Evolutionary conservation across 2,113 vertebrate genomes (phyloP), one percentile per base, ranked within the genome.

Genomic region (Carettochelys insculpta): DNA sequence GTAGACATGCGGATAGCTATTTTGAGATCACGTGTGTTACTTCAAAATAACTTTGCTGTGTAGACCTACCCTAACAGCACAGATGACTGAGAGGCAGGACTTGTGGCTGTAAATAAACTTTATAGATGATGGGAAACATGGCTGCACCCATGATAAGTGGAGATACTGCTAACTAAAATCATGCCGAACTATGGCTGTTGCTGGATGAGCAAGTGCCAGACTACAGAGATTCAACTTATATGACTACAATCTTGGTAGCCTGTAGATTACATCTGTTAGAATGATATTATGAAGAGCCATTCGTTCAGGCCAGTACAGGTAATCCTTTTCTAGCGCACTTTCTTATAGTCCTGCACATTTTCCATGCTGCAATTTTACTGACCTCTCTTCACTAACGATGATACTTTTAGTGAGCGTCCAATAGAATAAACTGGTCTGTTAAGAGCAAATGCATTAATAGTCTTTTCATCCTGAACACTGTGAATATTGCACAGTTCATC

Each of bases 341-440:
- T 82, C 50, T 85, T 90, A 71, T 78, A 94, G 87, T 92, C 94
- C 77, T 92, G 83, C 43, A 2, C 89, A 54, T 83, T 83, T 56
- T 90, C 77, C 88, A 27, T 82, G 68, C 82, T 91, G 82, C 61
- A 81, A 48, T 95, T 96, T 94, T 80, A 51, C 89, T 95, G 92
- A 88, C 84, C 86, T 38, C 77, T 80, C 56, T 94, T 95, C 92
- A 78, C 80, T 94, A 96, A 94, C 93, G 71, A 91, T 31, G 54
- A 27, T 89, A 92, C 80, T 88, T 95, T 96, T 93, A 93, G 90
- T 90, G 96, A 90, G 45, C 78, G 29, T 61, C 82, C 48, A 89
- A 93, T 90, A 92, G 96, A 96, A 95, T 86, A 92, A 97, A 95
- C 90, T 92, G 92, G 31, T 86, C 79, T 95, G 53, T 73, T 94